Evolutionary conservation across 2,797 vertebrate species (phyloP), one percentile per base, ranked within the genome.

Genomic region (Amphiprion clarkii): DNA sequence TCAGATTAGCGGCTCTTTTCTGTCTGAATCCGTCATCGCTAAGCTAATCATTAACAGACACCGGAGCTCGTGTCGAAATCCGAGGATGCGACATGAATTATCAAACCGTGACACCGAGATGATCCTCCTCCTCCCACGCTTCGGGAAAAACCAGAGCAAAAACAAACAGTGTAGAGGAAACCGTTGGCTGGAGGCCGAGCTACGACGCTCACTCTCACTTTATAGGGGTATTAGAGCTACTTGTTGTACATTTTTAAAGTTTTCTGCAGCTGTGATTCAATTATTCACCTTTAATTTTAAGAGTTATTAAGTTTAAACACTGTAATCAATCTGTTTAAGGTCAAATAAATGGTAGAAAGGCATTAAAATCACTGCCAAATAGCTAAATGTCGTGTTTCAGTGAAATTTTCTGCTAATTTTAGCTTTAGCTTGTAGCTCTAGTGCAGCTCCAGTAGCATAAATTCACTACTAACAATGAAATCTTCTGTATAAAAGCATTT

Each of bases 91-190:
- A 67, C 66, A 25, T 76, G 7, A 76, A 66, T 17, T 56, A 17
- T 7, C 29, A 52, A 76, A 61, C 44, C 40, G 25, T 70, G 59
- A 74, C 73, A 57, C 44, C 67, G 67, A 53, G 52, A 49, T 25
- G n/a, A 52, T 65, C 27, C 59, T 73, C 69, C 29, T 82, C 73
- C 74, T 68, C 71, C 76, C 46, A 76, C 16, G 0, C 66, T 76
- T 57, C 33, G 55, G 36, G 21, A 58, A 49, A 72, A 74, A 66
- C 17, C 21, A 8, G 57, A 55, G 72, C 51, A 52, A 71, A 87
- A 88, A 74, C 64, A 83, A 84, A 81, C 53, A 78, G n/a, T 54
- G 39, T 19, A 29, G 65, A 12, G 27, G 25, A 40, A 27, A 54
- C 40, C 7, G 0, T 1, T 75, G 77, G 40, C 65, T 2, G 4